Conservation (phyloP, 2,113 vertebrate species). For the Cepphus grylle region DNA sequence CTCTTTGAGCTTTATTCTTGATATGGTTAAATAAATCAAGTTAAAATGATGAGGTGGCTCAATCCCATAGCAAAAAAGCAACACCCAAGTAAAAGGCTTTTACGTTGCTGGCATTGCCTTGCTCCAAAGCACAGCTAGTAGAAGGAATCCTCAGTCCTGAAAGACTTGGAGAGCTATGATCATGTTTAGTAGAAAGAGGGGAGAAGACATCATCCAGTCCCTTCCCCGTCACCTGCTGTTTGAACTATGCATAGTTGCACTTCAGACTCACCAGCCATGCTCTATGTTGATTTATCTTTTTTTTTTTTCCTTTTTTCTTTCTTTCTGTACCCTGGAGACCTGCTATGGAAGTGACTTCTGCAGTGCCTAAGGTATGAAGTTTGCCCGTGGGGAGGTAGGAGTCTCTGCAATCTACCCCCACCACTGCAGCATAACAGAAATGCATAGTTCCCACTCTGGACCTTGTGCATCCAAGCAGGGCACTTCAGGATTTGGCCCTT, state of each 20-base stretch:
- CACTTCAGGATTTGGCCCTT: constrained; percentile 69
- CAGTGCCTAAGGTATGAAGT: constrained; percentile 24
- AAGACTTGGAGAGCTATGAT: not conserved
- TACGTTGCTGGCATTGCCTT: not conserved
- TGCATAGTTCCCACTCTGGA: constrained; percentile 70
- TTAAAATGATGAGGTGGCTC: not conserved
- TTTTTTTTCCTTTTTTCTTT: not conserved
- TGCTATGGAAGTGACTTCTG: constrained; percentile 35
- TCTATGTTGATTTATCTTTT: not conserved
- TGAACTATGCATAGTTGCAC: not conserved
- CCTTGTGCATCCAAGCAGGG: constrained; percentile 58
- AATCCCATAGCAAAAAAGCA: constrained; percentile 8
- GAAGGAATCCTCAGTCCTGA: not conserved
- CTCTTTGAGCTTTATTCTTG: constrained; percentile 18
- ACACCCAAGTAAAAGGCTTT: constrained; percentile 6
- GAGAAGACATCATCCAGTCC: not conserved
- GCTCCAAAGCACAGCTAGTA: constrained; percentile 20
- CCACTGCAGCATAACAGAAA: constrained; percentile 47
- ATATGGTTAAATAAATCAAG: constrained; percentile 13
- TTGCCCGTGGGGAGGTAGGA: not conserved
- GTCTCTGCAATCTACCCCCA: constrained; percentile 8
- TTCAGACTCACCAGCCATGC: not conserved
- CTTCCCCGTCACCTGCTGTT: not conserved
- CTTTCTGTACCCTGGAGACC: not conserved
- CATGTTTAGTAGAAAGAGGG: not conserved